Base-by-base conservation (phyloP, 1,140 invertebrate species). In the Diplogasteroides magnus region DNA sequence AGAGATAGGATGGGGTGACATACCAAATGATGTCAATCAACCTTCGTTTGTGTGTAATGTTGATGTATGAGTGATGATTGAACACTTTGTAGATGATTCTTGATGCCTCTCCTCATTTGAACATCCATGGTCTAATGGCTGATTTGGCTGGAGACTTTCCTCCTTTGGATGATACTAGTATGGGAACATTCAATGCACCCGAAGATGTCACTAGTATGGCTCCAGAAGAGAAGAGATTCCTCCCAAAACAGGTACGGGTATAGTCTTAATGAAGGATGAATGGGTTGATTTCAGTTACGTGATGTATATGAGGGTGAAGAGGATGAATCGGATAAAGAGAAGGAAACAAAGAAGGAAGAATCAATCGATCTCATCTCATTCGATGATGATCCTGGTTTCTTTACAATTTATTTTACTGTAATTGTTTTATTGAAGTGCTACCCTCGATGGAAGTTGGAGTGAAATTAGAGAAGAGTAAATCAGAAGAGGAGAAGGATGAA, bases 321-420 rank as follows among this genome's bases (percentile, higher is more conserved):
- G 32, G 60, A 68, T 19, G 48, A 37, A 29, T 37, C 32, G 1
- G 68, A 69, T 11, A 61, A 69, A 11, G 23, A 23, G 31, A 61
- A 69, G 48, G 57, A 32, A 28, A 26, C 61, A 15, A 27, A 60
- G 31, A 23, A 48, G 25, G 70, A 72, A 29, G 70, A 72, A 27
- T 58, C 59, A 26, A 55, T 72, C 29, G 65, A 72, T 72, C 56
- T 72, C 27, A 59, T 59, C 6, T 64, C 37, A 14, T 72, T 37
- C 58, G 61, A 31, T 25, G 61, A 68, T 62, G 67, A 68, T 62
- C 2, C 19, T 19, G 37, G 19, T 11, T 19, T 19, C 6, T 48
- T 6, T 48, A 11, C 6, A 19, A 11, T 48, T 11, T 48, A 11
- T 48, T 6, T 48, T 48, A 48, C 19, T 48, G 19, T 48, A 11